Base-by-base conservation (phyloP, 1,140 invertebrate genomes). In the Drosophila repletoides region DNA sequence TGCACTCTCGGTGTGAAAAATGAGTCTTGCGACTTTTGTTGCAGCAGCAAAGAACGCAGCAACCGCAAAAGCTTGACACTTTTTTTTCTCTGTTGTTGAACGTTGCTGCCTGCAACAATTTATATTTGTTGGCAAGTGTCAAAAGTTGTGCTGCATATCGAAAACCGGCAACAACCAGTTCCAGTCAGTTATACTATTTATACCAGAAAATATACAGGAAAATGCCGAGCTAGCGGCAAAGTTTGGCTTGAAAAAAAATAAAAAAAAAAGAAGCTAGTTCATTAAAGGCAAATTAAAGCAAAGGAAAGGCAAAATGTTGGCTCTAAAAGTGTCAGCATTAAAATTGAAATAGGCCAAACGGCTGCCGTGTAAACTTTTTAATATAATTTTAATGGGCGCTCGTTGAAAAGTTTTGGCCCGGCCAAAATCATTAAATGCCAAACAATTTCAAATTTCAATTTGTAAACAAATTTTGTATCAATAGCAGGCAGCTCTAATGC, bases 21-120 rank as follows among this genome's bases (percentile, higher is more conserved):
- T 86, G 81, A 72, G 70, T 70, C 68, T 84, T 80, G 71, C 45
- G 70, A 86, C 56, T 53, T 83, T 84, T 74, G 70, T 66, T 61
- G 61, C 76, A 36, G 41, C 53, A 14, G 38, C 9, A 22, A 21
- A 22, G 22, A 24, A 21, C 45, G 28, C 53, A 36, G 73, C 55
- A 77, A 60, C 70, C 79, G 71, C 79, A 79, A 60, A 56, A 79
- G 74, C 66, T 74, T 71, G 70, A 65, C 73, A 84, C 73, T 84
- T 83, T 77, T 72, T 83, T 69, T 65, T n/a, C n/a, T n/a, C n/a
- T n/a, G n/a, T n/a, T n/a, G n/a, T n/a, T n/a, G n/a, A n/a, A n/a
- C n/a, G n/a, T n/a, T 49, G 64, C 77, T 66, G 77, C 77, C 79
- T 76, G 79, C 77, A 58, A 84, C 70, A 65, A 84, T 83, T 83